phyloP scores from a whole-genome alignment of 2,888 invertebrate species.

The Acleris holmiana region DNA sequence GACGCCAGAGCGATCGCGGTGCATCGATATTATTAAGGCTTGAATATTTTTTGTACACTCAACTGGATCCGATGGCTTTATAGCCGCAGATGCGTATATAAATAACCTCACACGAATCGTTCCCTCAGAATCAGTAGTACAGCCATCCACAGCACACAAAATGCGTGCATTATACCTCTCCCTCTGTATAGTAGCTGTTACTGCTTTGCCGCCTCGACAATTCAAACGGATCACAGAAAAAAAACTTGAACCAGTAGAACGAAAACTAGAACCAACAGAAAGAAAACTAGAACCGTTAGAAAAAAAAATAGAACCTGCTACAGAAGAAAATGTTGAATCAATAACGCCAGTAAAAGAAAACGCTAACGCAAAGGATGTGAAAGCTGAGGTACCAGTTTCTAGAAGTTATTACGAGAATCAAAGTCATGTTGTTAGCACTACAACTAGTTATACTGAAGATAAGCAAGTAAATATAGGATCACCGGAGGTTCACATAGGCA shows the following conservation, averaged over 20 bases:
- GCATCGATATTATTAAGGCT: background rate
- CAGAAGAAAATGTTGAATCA: background rate
- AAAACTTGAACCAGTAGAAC: background rate
- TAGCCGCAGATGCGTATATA: background rate
- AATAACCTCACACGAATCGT: background rate
- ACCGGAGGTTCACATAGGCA: background rate
- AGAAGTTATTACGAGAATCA: slow-evolving; percentile 16
- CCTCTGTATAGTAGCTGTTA: background rate
- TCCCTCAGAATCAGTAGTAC: background rate
- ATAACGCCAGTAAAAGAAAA: background rate
- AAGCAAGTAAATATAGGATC: slow-evolving; percentile 8
- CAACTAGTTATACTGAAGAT: background rate
- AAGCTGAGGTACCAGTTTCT: background rate
- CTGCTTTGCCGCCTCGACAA: background rate
- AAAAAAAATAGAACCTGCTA: background rate
- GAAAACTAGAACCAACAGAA: background rate
- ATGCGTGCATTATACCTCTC: slow-evolving; percentile 1
- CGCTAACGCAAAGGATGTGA: background rate
- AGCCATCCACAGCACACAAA: background rate
- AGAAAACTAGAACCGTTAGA: too few species aligned
- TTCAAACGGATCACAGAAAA: background rate
- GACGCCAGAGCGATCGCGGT: background rate
- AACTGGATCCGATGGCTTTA: background rate
- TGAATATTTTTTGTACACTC: slow-evolving; percentile 1
- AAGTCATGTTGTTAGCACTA: slow-evolving; percentile 2